Percentiles rank a stretch among this genome's conserved stretches.
phyloP scores from a whole-genome alignment of 2,113 vertebrate species.

The Carollia perspicillata region DNA sequence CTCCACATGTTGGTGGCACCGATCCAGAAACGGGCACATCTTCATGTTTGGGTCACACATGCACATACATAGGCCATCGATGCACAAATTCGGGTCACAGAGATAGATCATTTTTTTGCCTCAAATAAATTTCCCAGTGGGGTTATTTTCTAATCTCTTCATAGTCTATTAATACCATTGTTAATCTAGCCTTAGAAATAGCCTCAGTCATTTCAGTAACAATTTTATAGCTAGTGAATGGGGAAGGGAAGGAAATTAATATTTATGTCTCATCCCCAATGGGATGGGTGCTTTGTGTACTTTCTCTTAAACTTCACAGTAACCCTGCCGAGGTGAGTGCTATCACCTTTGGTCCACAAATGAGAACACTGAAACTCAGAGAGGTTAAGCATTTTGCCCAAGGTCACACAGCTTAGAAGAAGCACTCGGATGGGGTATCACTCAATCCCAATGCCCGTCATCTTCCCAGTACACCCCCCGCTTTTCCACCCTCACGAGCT shows the following conservation, averaged over 20 bases:
- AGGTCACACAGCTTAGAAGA: not conserved
- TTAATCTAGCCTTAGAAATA: not conserved
- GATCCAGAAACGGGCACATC: not conserved
- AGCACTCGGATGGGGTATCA: not conserved
- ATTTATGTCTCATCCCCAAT: not conserved
- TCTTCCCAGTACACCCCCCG: rapidly evolving
- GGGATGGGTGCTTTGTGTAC: not conserved
- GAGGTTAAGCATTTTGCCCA: not conserved
- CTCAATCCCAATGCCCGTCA: not conserved
- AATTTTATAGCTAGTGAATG: not conserved
- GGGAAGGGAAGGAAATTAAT: not conserved
- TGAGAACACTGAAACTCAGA: not conserved
- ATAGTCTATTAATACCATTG: not conserved
- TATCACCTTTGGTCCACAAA: not conserved
- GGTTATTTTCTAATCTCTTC: not conserved
- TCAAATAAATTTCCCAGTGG: not conserved
- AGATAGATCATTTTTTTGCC: not conserved
- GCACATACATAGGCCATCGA: not conserved
- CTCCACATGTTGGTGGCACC: not conserved
- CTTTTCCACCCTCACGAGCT: not conserved
- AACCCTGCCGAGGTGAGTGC: not conserved
- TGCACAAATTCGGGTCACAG: not conserved
- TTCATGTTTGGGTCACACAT: not conserved
- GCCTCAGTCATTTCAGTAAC: not conserved
- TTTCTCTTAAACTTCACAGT: not conserved